Evolutionary conservation across 2,888 invertebrate genomes (phyloP), one percentile per base, ranked within the genome.

Genomic region (Tanytarsus gracilentus): DNA sequence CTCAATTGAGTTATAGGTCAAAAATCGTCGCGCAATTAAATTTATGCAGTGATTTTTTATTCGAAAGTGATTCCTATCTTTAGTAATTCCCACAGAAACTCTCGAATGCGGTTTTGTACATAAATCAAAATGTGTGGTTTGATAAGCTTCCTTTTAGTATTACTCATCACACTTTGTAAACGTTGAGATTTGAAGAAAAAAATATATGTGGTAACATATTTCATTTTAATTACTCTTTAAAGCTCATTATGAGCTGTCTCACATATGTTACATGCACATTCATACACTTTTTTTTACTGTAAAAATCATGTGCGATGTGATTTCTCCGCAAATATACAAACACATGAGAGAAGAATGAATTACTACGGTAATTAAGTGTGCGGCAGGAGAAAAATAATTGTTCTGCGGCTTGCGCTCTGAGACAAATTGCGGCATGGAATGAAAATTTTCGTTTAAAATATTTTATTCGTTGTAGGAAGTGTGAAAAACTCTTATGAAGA

Each of bases 221-320:
- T 55, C 55, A 55, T 55, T 55, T 55, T 55, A 55, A 55, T 55
- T 55, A 40, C 55, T n/a, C 55, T 55, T 55, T 55, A 55, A 55
- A 40, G 55, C 40, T 21, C 40, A 55, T 55, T 55, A 55, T 55
- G 55, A 55, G 55, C 21, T 33, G 33, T 40, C 27, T 55, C 55
- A 55, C 55, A 55, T 55, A 26, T 55, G 55, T 40, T 40, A 25
- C 55, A 55, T 33, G 25, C 16, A 48, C 9, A 48, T 11, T n/a
- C 25, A 26, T n/a, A 25, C 11, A 29, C 9, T 29, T 29, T 29
- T 29, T 6, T 7, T 29, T 29, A 29, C 29, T 29, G 6, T 29
- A 7, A 29, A 29, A 29, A 29, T 29, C 29, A n/a, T n/a, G n/a
- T n/a, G n/a, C n/a, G n/a, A n/a, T n/a, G n/a, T n/a, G n/a, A n/a